Base-by-base conservation (phyloP, 2,113 vertebrate species). In the Myotis lucifugus region DNA sequence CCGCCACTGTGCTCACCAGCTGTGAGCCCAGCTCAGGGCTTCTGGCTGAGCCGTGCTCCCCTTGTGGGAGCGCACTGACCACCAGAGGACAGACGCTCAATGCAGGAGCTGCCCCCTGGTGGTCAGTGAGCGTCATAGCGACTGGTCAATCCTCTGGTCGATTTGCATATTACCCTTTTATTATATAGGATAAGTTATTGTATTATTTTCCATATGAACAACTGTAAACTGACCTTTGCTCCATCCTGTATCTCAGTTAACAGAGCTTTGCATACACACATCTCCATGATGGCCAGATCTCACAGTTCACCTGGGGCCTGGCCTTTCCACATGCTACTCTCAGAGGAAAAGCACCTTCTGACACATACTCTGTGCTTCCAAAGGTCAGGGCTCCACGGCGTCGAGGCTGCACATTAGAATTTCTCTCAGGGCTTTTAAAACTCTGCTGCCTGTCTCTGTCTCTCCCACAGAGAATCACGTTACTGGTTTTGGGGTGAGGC, bases 301-400 rank as follows among this genome's bases (percentile, higher is more conserved):
- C n/a, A 27, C 18, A 8, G 29, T 46, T 67, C 23, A 61, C 18
- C 54, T 73, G 40, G 5, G n/a, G 25, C 7, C 23, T 32, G 18
- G 14, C 18, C 52, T 29, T 67, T 46, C 25, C 13, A 48, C 8
- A 3, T 37, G 32, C 2, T 21, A 13, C 54, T 27, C 59, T 85
- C 8, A 67, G 13, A 64, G 52, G 4, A 84, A 56, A 61, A 42
- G 14, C 27, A 42, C 37, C 29, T 66, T 52, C 9, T 74, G 4
- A 78, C 10, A 52, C 40, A 18, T 21, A 25, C 1, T 69, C 40
- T 61, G 11, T 69, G 14, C 11, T 54, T 52, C 42, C 7, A 42
- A 81, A 25, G 48, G 2, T 40, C 17, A 0, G 42, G 19, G 4
- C 17, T 86, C 29, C 27, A 15, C 2, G 9, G 8, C 12, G 0